Percentiles rank a stretch among this genome's conserved stretches.
Evolutionary conservation across 2,113 vertebrate species (phyloP).

Genomic region (Morone saxatilis): DNA sequence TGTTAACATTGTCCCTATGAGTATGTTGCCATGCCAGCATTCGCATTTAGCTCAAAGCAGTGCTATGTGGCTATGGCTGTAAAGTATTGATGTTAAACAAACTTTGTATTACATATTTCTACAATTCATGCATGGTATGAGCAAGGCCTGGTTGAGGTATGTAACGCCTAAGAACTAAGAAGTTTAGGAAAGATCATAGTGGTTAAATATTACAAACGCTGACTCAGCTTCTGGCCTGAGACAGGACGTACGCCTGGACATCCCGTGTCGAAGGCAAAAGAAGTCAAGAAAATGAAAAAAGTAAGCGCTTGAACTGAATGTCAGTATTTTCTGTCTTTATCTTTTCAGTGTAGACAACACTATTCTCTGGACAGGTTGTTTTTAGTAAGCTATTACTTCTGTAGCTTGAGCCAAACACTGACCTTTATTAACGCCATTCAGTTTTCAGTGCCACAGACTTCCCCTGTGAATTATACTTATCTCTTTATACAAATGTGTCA

Average conservation of each 20-base stretch:
- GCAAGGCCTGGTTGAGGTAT: background rate
- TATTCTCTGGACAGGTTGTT: conserved; percentile 17
- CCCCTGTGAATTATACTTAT: conserved; percentile 66
- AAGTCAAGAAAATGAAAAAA: background rate
- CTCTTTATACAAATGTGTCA: conserved; percentile 71
- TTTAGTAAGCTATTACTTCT: conserved; percentile 28
- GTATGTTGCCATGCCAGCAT: background rate
- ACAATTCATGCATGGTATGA: background rate
- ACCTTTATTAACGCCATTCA: conserved; percentile 50
- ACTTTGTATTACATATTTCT: background rate
- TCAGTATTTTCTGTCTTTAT: conserved; percentile 4
- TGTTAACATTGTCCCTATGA: background rate
- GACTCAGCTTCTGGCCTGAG: background rate
- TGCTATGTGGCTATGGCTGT: background rate
- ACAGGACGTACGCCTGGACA: background rate
- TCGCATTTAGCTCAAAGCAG: background rate
- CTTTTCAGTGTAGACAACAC: conserved; percentile 4
- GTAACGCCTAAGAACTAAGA: background rate
- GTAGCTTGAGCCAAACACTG: conserved; percentile 28
- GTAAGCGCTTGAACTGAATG: background rate
- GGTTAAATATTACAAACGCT: background rate
- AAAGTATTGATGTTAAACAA: background rate
- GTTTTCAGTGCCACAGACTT: conserved; percentile 42
- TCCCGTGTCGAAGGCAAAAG: background rate
- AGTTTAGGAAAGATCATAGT: background rate